phyloP scores from a whole-genome alignment of 2,113 vertebrate species.

The Anguilla japonica region DNA sequence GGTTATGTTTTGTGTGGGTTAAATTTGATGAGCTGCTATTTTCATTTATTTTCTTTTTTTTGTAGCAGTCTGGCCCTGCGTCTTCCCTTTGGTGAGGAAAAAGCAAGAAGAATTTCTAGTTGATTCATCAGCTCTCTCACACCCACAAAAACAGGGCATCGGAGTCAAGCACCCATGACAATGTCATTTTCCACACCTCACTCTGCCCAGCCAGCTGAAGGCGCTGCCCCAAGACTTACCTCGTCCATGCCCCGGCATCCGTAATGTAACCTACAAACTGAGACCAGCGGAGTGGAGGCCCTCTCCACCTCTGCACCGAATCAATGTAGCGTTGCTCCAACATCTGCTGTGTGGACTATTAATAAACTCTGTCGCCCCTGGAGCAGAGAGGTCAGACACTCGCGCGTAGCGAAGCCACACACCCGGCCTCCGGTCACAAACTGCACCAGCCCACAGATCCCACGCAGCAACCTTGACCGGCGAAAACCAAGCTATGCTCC shows the following conservation, averaged over 20 bases:
- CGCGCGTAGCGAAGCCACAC: background rate
- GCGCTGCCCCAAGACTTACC: background rate
- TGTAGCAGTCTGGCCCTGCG: background rate
- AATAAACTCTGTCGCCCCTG: conserved; percentile 11
- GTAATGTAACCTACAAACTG: conserved; percentile 11
- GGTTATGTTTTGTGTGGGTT: background rate
- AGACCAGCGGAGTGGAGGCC: conserved; percentile 9
- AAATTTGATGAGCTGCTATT: background rate
- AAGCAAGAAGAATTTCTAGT: background rate
- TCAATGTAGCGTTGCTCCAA: conserved; percentile 13
- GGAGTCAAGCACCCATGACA: background rate
- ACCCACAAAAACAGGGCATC: background rate
- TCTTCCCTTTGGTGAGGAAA: background rate
- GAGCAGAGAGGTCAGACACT: conserved; percentile 14
- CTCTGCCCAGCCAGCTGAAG: background rate
- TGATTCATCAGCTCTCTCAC: background rate
- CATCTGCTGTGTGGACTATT: conserved; percentile 29
- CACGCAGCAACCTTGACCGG: background rate
- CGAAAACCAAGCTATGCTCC: background rate
- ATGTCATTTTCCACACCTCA: background rate
- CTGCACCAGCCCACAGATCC: background rate
- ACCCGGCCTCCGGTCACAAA: background rate
- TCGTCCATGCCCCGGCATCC: background rate
- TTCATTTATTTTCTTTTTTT: background rate
- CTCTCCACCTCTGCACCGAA: background rate